Conservation (phyloP, 2,888 invertebrate genomes). For the Notodonta ziczac region DNA sequence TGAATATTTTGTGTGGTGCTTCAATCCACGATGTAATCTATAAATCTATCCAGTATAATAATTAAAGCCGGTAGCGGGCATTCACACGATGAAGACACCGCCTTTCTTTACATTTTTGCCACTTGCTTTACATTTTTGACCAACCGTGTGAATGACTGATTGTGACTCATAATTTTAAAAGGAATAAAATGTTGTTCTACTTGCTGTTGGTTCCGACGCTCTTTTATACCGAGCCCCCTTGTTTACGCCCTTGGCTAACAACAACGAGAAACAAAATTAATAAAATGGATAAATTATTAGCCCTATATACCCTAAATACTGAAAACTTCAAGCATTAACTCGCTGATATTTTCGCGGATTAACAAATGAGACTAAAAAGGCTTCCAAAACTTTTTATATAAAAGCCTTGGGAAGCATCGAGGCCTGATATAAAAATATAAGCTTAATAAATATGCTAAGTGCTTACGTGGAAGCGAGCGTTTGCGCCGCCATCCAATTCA, state of each 20-base stretch:
- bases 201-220: no score
- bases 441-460: not conserved
- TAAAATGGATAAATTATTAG: constrained; percentile 3
- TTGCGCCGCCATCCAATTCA: not conserved
- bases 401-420: constrained; percentile 5
- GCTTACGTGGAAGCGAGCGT: not conserved
- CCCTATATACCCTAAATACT: not conserved
- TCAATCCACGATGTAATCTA: no score
- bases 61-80: no score
- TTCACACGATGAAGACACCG: no score
- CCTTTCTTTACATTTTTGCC: no score
- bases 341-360: constrained; percentile 6
- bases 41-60: no score
- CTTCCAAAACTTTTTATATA: not conserved
- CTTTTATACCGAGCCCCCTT: not conserved
- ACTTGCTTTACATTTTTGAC: no score
- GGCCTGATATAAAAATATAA: not conserved
- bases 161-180: no score
- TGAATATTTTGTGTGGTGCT: no score
- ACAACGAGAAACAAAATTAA: constrained; percentile 1
- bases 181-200: no score
- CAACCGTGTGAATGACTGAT: no score
- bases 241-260: constrained; percentile 1
- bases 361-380: constrained; percentile 6
- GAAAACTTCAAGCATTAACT: constrained; percentile 3